These are phyloP conservation scores for Lipophrys pholis DNA, from an alignment of 2,113 vertebrate species.

Conservation along the genomic window DNA sequence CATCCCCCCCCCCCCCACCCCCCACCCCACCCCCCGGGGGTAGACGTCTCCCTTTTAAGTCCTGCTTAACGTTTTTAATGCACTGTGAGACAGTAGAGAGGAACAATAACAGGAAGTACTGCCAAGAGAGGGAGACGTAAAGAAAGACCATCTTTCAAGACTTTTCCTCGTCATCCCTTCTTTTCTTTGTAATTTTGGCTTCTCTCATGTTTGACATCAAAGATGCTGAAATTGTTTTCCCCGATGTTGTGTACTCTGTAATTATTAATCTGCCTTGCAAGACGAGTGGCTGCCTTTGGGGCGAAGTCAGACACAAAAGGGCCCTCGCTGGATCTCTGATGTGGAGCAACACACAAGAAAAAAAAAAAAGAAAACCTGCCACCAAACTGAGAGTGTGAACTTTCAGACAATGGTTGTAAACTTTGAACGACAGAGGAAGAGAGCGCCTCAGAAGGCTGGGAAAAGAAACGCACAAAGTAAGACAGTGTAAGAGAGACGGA, in stretches of 20 bases:
- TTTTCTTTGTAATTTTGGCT: conserved; percentile 84
- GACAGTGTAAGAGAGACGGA: conserved; percentile 25
- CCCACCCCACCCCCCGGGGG: conserved; percentile 48
- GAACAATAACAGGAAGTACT: conserved; percentile 80
- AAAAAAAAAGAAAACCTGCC: conserved; percentile 53
- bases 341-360: conserved; percentile 68
- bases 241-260: conserved; percentile 84
- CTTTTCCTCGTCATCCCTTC: conserved; percentile 73
- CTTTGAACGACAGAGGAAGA: conserved; percentile 58
- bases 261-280: conserved; percentile 86
- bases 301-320: conserved; percentile 83
- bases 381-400: conserved; percentile 73
- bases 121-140: conserved; percentile 65
- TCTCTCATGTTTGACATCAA: conserved; percentile 86
- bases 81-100: conserved; percentile 69
- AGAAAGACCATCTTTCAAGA: conserved; percentile 75
- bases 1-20: no score
- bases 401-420: conserved; percentile 71
- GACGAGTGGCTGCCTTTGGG: conserved; percentile 80
- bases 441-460: conserved; percentile 20
- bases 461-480: conserved; percentile 46
- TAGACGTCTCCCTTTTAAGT: conserved; percentile 66
- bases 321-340: conserved; percentile 77
- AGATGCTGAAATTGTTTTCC: conserved; percentile 83
- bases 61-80: conserved; percentile 70